Conservation (phyloP, 1,140 invertebrate species). For the Cotesia chilonis region DNA sequence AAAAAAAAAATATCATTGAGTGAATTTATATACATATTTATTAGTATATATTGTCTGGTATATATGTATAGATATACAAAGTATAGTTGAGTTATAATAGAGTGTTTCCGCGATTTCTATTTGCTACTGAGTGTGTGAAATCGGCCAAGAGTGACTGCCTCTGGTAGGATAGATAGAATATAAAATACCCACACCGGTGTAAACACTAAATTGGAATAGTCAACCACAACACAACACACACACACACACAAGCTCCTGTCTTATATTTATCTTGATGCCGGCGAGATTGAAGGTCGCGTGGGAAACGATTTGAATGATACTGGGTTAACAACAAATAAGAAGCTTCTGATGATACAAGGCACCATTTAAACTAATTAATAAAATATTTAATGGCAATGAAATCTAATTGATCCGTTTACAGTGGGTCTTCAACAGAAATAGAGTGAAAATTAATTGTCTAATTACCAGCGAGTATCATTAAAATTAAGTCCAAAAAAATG, state of each 20-base stretch:
- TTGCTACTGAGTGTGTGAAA: constrained; percentile 26
- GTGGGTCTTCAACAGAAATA: too few relatives aligned
- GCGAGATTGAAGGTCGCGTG: constrained; percentile 51
- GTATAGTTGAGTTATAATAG: background rate
- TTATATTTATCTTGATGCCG: constrained; percentile 31
- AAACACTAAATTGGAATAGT: too few relatives aligned
- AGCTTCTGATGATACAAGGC: constrained; percentile 43
- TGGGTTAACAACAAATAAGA: constrained; percentile 43
- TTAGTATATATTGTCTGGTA: background rate
- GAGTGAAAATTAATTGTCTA: background rate
- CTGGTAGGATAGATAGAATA: constrained; percentile 5
- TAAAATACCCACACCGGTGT: background rate
- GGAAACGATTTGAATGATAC: constrained; percentile 52
- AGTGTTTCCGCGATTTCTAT: constrained; percentile 23
- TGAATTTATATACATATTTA: background rate
- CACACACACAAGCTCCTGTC: background rate
- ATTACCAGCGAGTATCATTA: background rate
- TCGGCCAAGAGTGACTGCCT: constrained; percentile 26
- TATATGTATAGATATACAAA: background rate
- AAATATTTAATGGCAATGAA: constrained; percentile 1
- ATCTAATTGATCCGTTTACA: too few relatives aligned
- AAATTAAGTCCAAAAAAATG: constrained; percentile 47
- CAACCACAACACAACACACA: too few relatives aligned
- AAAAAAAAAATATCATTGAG: too few relatives aligned
- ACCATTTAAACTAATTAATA: constrained; percentile 29